Conservation (phyloP, 2,888 invertebrate species). For the Caenorhabditis parvicauda region DNA sequence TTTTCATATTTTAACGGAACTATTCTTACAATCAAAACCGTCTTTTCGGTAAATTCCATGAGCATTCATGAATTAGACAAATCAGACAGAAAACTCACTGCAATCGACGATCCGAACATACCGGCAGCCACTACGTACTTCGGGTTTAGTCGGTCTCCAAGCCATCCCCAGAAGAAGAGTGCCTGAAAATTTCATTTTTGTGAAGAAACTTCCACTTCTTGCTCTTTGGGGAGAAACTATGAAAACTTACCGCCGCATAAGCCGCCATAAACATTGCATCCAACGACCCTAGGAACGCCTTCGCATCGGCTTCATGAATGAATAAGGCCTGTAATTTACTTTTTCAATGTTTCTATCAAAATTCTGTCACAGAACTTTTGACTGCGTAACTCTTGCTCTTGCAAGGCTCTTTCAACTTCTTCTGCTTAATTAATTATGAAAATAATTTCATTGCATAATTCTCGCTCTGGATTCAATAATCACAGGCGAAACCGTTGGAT, state of each 20-base stretch:
- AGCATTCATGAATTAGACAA: too few relatives aligned
- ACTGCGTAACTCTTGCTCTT: too few relatives aligned
- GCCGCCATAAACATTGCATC: conserved; percentile 61
- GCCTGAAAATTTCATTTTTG: conserved; percentile 58
- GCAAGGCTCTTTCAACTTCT: not conserved
- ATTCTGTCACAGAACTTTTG: not conserved
- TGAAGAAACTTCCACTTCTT: too few relatives aligned
- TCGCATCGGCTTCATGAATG: conserved; percentile 45
- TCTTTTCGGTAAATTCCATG: too few relatives aligned
- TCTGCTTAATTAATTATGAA: too few relatives aligned
- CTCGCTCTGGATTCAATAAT: not conserved
- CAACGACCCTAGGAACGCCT: conserved; percentile 57
- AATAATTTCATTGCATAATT: too few relatives aligned
- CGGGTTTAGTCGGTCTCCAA: conserved; percentile 66
- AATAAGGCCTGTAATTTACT: conserved; percentile 42
- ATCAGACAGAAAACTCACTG: conserved; percentile 52
- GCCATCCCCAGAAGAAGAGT: conserved; percentile 66
- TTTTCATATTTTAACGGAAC: not conserved
- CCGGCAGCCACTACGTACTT: conserved; percentile 65
- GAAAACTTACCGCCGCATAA: conserved; percentile 48
- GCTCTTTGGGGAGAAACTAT: too few relatives aligned
- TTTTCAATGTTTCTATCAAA: not conserved
- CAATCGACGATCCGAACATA: conserved; percentile 65
- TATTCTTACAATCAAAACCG: not conserved
- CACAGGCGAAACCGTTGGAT: too few relatives aligned